Evolutionary conservation across 2,888 invertebrate species (phyloP).

Genomic region (Drosophila tripunctata): DNA sequence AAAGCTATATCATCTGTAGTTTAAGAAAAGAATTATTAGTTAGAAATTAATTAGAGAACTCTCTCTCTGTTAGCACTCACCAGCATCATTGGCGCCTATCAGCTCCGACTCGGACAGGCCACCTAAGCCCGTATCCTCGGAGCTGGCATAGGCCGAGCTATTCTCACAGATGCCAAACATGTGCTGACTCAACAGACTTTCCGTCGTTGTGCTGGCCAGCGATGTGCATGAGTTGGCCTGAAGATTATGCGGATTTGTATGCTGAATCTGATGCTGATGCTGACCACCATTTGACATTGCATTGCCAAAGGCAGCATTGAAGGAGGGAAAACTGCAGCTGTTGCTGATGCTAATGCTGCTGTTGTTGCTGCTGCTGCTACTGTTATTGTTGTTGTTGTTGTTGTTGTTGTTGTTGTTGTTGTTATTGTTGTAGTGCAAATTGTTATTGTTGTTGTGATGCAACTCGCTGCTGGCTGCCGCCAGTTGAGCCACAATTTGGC

Average conservation of each 20-base stretch:
- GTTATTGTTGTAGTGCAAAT: slow-evolving; percentile 46
- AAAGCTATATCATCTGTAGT: slow-evolving; percentile 85
- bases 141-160: slow-evolving; percentile 87
- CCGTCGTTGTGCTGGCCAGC: slow-evolving; percentile 68
- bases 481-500: slow-evolving; percentile 74
- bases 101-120: slow-evolving; percentile 87
- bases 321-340: slow-evolving; percentile 69
- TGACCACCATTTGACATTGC: slow-evolving; percentile 39
- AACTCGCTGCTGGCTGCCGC: slow-evolving; percentile 55
- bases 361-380: slow-evolving; percentile 63
- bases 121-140: slow-evolving; percentile 87
- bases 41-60: neutral
- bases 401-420: slow-evolving; percentile 39
- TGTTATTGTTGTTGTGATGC: slow-evolving; percentile 52
- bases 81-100: slow-evolving; percentile 85
- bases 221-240: slow-evolving; percentile 38
- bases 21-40: neutral
- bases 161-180: slow-evolving; percentile 86
- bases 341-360: slow-evolving; percentile 65
- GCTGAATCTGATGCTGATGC: too few relatives aligned
- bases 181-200: slow-evolving; percentile 81
- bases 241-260: too few relatives aligned
- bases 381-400: slow-evolving; percentile 32
- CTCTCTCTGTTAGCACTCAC: slow-evolving; percentile 58
- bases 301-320: slow-evolving; percentile 64